Conservation (phyloP, 2,888 invertebrate species). For the Archips crataeganus region DNA sequence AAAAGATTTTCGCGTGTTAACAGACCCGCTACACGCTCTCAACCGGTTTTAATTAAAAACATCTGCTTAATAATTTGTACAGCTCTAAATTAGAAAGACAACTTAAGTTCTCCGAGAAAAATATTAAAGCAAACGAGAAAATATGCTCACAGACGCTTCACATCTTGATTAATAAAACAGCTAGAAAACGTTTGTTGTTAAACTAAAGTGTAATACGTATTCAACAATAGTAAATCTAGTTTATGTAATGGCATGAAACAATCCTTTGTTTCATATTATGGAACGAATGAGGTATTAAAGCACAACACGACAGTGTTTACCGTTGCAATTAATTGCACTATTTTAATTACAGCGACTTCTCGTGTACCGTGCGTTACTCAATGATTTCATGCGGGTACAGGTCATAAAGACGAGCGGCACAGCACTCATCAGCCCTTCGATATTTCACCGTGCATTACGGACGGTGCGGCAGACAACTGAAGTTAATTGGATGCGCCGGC, state of each 20-base stretch:
- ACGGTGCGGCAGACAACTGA: conserved; percentile 71
- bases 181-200: conserved; percentile 5
- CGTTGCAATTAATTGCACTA: conserved; percentile 48
- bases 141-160: background rate
- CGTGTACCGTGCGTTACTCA: conserved; percentile 48
- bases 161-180: conserved; percentile 8
- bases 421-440: conserved; percentile 72
- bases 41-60: conserved; percentile 36
- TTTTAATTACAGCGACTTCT: conserved; percentile 51
- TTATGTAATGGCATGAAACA: conserved; percentile 25
- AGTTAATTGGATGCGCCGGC: conserved; percentile 80
- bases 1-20: conserved; percentile 45
- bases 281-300: conserved; percentile 32
- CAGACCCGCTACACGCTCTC: conserved; percentile 23
- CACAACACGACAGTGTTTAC: conserved; percentile 42
- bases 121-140: conserved; percentile 12
- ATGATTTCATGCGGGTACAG: conserved; percentile 46
- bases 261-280: conserved; percentile 22
- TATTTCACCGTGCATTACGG: conserved; percentile 77
- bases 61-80: conserved; percentile 36
- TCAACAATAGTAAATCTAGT: background rate
- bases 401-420: conserved; percentile 61
- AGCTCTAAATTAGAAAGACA: conserved; percentile 36
- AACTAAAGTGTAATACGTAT: background rate
- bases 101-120: conserved; percentile 22